Evolutionary conservation across 1,140 invertebrate species (phyloP), one percentile per base, ranked within the genome.

Genomic region (Bombus haemorrhoidalis): DNA sequence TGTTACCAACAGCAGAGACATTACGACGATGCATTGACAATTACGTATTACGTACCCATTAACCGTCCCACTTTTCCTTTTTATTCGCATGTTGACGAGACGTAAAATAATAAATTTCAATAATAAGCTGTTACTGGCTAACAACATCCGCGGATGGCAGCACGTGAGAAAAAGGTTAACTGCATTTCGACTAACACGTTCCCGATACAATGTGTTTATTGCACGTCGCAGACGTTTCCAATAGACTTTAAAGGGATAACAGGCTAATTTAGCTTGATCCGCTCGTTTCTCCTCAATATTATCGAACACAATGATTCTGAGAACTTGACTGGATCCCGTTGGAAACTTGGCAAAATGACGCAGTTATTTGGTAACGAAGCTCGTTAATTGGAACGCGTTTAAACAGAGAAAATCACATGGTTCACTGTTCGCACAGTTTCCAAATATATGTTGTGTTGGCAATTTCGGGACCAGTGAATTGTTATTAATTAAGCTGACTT

Each of bases 131-230:
- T 64, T 37, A 12, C 10, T 39, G 47, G 59, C 76, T 85, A 81
- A 85, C 77, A 62, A 81, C 69, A 85, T 87, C 87, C 86, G 59
- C 22, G 32, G 47, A 53, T 53, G 47, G 57, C 41, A 74, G 25
- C 81, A 89, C 73, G 87, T 89, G 87, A 79, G 87, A 89, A 85
- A 69, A 66, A 41, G 59, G 76, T 81, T 72, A 81, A 73, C 41
- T 73, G 81, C 72, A 59, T 80, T 84, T 75, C 64, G 78, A 47
- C 37, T 66, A 80, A 75, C 72, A 83, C 57, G 28, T 74, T 66
- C 81, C 41, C 59, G 57, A 39, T 18, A 75, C 72, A 83, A 80
- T 71, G 57, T 59, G 80, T 84, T 83, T 86, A 75, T 86, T 86
- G 81, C 66, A 28, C 53, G 32, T n/a, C 10, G 28, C 43, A 59